Evolutionary conservation across 1,140 invertebrate genomes (phyloP), one percentile per base, ranked within the genome.

Genomic region (Drosophila nasuta): DNA sequence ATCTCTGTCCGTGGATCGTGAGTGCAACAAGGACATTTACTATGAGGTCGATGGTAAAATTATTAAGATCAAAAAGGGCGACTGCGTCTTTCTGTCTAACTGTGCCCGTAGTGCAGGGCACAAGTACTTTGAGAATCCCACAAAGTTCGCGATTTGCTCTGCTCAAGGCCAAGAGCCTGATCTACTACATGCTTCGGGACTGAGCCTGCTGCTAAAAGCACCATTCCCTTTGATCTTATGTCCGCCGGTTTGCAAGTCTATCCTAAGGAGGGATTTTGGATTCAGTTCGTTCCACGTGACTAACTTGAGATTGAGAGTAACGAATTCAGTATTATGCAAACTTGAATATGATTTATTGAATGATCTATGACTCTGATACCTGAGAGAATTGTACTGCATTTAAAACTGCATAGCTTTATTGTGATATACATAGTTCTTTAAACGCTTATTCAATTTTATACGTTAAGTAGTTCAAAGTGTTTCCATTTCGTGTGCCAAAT

Each of bases 81-180:
- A 93, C 10, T 69, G 77, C 1, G 54, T 95, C 1, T 86, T 82
- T 35, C 89, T 95, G 41, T 93, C 95, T 4, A 76, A 92, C 0
- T 94, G 92, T 81, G 91, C 92, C 1, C 79, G 15, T 15, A 15
- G 15, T 15, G 15, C 15, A 15, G 15, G 15, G 15, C 15, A 15
- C 15, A 15, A 93, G 20, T 93, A 93, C 72, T 95, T 92, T 92
- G 93, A 93, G 0, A 90, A 95, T 20, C 95, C 95, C 2, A 86
- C 92, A 2, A 92, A 93, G 28, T 95, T 95, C 45, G 0, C 89
- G 93, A 20, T 94, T 93, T 65, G 93, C 93, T 35, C 58, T 94
- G 5, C 91, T 94, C 60, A 93, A 94, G 77, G 88, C 91, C 0
- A 94, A 94, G 78, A 78, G 93, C 30, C 65, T 92, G 8, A 74